These are phyloP conservation scores for Paramormyrops hopkinsi DNA, from an alignment of 2,797 vertebrate genomes.

Conservation along the genomic window DNA sequence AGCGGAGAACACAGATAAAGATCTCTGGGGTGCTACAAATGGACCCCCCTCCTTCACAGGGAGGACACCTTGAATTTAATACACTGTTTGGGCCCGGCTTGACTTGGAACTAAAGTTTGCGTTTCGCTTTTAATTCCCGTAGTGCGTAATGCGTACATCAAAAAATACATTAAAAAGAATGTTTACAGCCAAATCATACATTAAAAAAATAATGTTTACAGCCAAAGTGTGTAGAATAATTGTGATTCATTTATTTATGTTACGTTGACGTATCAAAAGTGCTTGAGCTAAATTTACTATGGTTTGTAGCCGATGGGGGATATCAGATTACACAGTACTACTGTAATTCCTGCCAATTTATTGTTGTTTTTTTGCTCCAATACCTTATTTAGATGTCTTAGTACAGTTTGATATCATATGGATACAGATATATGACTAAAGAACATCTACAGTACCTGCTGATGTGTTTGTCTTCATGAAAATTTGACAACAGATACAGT, in stretches of 20 bases:
- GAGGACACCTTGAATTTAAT: neutral
- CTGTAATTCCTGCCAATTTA: neutral
- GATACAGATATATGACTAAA: neutral
- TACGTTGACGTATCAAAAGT: neutral
- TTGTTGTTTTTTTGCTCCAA: neutral
- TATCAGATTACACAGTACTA: neutral
- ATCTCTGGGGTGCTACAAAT: slow-evolving; percentile 50
- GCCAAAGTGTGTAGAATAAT: neutral
- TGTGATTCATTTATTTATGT: neutral
- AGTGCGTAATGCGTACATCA: neutral
- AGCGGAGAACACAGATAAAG: slow-evolving; percentile 43
- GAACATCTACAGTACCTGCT: neutral
- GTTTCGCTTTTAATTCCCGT: neutral
- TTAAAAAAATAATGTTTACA: neutral
- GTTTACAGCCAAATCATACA: neutral
- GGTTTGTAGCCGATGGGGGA: neutral
- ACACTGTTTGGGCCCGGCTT: neutral
- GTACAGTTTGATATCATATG: neutral
- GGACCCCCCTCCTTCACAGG: neutral
- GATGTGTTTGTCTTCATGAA: neutral
- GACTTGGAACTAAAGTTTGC: neutral
- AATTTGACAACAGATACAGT: neutral
- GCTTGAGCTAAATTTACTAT: neutral
- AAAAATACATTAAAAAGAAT: neutral
- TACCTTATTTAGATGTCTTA: neutral